Evolutionary conservation across 2,888 invertebrate genomes (phyloP).

Genomic region (Megalurothrips usitatus): DNA sequence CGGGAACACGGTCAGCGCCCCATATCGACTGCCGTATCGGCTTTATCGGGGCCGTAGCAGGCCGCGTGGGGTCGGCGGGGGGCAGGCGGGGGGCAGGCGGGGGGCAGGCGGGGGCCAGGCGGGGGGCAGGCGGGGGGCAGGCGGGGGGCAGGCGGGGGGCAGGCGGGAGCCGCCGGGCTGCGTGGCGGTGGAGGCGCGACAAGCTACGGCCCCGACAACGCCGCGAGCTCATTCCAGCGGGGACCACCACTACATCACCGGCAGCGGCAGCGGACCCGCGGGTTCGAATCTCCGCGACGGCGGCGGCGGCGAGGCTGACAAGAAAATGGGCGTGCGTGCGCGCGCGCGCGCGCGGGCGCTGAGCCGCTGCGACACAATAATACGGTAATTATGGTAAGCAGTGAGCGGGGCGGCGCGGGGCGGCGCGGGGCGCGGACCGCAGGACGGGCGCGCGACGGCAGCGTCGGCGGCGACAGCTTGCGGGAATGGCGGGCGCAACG

Average conservation of each 20-base stretch:
- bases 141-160: too few relatives aligned
- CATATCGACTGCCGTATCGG: constrained; percentile 8
- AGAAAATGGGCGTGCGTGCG: too few relatives aligned
- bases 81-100: too few relatives aligned
- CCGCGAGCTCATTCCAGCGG: neutral
- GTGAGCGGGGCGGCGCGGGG: neutral
- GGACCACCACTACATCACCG: neutral
- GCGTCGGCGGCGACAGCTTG: constrained; percentile 20
- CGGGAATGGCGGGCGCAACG: neutral
- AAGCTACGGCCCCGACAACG: neutral
- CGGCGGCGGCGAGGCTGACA: too few relatives aligned
- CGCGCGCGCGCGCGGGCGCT: too few relatives aligned
- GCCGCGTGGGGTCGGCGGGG: too few relatives aligned
- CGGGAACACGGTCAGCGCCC: neutral
- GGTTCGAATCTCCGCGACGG: too few relatives aligned
- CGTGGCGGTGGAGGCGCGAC: too few relatives aligned
- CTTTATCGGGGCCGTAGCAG: neutral
- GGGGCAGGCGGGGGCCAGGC: too few relatives aligned
- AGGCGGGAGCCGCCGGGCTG: too few relatives aligned
- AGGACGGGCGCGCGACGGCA: neutral
- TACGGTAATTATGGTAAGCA: constrained; percentile 17
- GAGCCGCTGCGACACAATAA: neutral
- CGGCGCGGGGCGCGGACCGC: neutral
- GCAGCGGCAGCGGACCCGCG: neutral
- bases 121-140: too few relatives aligned